Conservation (phyloP, 2,888 invertebrate genomes). For the Drosophila mulleri region DNA sequence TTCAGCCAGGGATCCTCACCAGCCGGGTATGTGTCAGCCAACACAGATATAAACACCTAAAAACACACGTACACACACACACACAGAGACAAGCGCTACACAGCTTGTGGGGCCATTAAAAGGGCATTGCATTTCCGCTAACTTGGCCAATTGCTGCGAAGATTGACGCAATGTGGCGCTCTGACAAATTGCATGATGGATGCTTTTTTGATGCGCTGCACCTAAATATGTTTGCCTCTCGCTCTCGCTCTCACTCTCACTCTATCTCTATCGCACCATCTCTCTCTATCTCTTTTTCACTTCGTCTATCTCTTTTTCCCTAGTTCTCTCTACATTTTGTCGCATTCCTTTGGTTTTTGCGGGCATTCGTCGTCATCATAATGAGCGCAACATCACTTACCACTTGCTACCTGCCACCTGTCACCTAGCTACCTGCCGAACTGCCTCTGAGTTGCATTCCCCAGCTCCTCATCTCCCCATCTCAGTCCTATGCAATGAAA, state of each 20-base stretch:
- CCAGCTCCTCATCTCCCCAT: background rate
- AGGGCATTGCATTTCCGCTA: slow-evolving; percentile 40
- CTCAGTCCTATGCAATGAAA: slow-evolving; percentile 13
- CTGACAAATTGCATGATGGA: slow-evolving; percentile 56
- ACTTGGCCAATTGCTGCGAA: slow-evolving; percentile 28
- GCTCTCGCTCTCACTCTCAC: background rate
- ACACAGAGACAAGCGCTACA: background rate
- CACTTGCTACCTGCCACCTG: slow-evolving; percentile 25
- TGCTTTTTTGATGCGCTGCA: slow-evolving; percentile 63
- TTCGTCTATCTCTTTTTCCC: background rate
- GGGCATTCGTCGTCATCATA: slow-evolving; percentile 56
- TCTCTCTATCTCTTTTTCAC: background rate
- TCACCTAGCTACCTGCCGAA: slow-evolving; percentile 18
- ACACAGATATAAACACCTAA: slow-evolving; percentile 5
- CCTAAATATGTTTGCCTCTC: slow-evolving; percentile 15
- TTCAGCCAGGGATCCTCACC: slow-evolving; percentile 84
- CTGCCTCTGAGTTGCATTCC: slow-evolving; percentile 15
- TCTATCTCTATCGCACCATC: background rate
- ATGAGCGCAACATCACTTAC: slow-evolving; percentile 49
- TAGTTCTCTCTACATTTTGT: slow-evolving; percentile 45
- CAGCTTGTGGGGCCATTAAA: slow-evolving; percentile 43
- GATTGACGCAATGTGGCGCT: slow-evolving; percentile 40
- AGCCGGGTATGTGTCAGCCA: slow-evolving; percentile 80
- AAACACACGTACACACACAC: background rate
- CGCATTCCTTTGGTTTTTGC: slow-evolving; percentile 71